These are phyloP conservation scores for Dicrurus megarhynchus DNA, from an alignment of 2,113 vertebrate genomes.

Conservation along the genomic window DNA sequence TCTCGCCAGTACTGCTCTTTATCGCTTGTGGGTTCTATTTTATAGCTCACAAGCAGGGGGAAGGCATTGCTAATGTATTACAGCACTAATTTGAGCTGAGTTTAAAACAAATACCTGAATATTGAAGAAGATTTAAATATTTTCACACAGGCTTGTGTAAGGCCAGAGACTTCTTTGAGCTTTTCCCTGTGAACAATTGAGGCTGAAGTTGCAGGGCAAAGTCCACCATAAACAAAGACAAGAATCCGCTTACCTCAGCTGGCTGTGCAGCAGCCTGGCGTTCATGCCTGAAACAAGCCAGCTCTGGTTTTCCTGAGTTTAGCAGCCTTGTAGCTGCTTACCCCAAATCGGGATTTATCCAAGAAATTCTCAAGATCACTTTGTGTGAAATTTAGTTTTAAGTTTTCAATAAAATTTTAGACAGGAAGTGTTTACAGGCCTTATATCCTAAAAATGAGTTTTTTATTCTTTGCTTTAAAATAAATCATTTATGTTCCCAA, in stretches of 20 bases:
- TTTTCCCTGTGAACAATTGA: background rate
- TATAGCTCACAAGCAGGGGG: background rate
- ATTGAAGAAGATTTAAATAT: background rate
- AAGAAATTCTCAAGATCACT: background rate
- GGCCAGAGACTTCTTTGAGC: background rate
- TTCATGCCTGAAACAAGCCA: background rate
- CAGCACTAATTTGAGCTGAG: background rate
- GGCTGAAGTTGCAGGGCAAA: background rate
- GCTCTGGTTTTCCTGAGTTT: background rate
- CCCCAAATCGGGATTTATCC: background rate
- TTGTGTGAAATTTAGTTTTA: background rate
- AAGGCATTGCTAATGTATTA: background rate
- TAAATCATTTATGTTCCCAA: slow-evolving; percentile 42
- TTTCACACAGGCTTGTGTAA: background rate
- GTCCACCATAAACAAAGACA: background rate
- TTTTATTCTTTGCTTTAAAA: background rate
- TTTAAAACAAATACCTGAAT: background rate
- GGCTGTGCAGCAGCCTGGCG: background rate
- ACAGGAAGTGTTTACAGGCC: background rate
- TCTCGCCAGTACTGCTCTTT: background rate
- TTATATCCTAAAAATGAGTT: background rate
- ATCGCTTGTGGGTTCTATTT: background rate
- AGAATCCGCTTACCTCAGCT: slow-evolving; percentile 42
- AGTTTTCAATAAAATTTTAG: background rate
- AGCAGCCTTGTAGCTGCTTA: background rate